phyloP scores from a whole-genome alignment of 2,113 vertebrate species.

The Acanthochromis polyacanthus region DNA sequence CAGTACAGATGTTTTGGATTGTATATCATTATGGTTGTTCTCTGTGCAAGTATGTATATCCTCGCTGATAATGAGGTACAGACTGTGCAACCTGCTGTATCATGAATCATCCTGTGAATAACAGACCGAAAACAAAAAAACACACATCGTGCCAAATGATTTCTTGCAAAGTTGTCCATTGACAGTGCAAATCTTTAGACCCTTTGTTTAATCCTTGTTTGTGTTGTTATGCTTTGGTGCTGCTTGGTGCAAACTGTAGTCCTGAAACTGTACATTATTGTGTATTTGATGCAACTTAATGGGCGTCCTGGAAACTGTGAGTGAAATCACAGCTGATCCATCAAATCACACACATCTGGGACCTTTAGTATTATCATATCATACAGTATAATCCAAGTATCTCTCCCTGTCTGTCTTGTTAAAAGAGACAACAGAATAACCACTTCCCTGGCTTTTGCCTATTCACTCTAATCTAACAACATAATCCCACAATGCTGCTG shows the following conservation, averaged over 20 bases:
- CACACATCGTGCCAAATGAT: constrained; percentile 16
- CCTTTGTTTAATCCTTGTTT: constrained; percentile 11
- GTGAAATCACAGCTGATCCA: background rate
- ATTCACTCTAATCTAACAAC: constrained; percentile 57
- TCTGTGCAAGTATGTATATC: constrained; percentile 42
- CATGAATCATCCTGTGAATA: constrained; percentile 40
- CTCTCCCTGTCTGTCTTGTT: constrained; percentile 6
- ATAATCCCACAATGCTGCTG: constrained; percentile 66
- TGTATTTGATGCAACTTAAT: background rate
- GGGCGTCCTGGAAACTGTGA: background rate
- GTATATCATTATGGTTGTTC: constrained; percentile 37
- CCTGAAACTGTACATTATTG: background rate
- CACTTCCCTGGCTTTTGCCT: constrained; percentile 28
- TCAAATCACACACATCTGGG: constrained; percentile 3
- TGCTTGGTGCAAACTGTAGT: background rate
- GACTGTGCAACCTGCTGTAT: constrained; percentile 28
- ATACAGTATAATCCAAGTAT: constrained; percentile 39
- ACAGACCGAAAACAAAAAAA: constrained; percentile 17
- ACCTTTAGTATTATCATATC: constrained; percentile 22
- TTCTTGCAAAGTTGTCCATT: constrained; percentile 9
- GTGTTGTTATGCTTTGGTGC: background rate
- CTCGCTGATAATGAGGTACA: constrained; percentile 40
- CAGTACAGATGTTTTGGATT: constrained; percentile 39
- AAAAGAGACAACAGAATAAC: constrained; percentile 31
- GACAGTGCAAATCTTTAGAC: constrained; percentile 15